Evolutionary conservation across 2,113 vertebrate species (phyloP).

Genomic region (Pterocles orientalis): DNA sequence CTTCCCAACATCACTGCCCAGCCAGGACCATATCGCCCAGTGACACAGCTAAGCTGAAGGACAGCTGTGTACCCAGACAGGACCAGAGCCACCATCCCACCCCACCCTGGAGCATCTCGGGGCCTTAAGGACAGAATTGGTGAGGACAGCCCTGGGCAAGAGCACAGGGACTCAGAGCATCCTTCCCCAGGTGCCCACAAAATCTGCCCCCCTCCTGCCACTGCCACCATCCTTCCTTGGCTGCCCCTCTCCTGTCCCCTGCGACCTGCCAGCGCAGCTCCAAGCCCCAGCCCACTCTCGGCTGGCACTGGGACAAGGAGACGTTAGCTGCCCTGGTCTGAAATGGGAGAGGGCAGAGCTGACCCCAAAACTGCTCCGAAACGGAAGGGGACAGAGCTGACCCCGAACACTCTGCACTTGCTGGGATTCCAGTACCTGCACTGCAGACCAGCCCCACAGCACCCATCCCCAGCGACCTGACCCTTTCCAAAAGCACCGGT

Average conservation of each 20-base stretch:
- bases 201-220: neutral
- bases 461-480: neutral
- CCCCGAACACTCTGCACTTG: neutral
- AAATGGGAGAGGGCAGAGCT: neutral
- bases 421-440: neutral
- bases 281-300: neutral
- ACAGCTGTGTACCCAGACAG: neutral
- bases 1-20: neutral
- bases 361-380: too few species aligned
- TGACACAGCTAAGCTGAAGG: neutral
- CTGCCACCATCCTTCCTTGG: neutral
- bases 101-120: neutral
- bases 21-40: rapidly evolving
- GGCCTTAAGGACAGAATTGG: neutral
- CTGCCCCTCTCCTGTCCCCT: neutral
- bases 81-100: neutral
- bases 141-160: neutral
- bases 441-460: rapidly evolving
- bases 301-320: neutral
- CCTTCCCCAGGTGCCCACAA: neutral
- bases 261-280: rapidly evolving
- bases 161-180: neutral
- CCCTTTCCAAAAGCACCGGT: neutral
- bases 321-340: rapidly evolving
- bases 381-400: too few species aligned